Conservation (phyloP, 2,113 vertebrate genomes). For the Grus americana region DNA sequence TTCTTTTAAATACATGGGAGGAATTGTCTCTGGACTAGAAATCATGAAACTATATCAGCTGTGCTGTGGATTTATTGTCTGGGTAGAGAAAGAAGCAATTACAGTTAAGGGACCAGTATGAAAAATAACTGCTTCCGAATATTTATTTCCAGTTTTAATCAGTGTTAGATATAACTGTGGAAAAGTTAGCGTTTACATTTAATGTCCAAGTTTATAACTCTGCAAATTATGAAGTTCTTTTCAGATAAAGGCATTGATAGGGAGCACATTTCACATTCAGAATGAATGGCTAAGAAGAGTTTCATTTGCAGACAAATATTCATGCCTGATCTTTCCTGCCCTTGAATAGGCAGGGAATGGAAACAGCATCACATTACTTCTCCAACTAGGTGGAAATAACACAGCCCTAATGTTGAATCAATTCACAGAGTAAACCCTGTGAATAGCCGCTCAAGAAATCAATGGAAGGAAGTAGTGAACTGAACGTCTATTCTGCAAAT, state of each 20-base stretch:
- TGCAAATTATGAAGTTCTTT: neutral
- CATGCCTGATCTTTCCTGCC: neutral
- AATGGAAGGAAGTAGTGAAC: neutral
- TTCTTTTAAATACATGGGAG: neutral
- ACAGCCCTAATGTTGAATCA: constrained; percentile 6
- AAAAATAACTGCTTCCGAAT: neutral
- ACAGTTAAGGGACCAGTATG: neutral
- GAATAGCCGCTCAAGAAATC: constrained; percentile 21
- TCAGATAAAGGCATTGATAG: neutral
- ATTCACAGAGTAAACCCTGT: constrained; percentile 23
- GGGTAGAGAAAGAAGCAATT: neutral
- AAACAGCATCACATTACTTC: constrained; percentile 10
- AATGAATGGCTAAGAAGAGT: neutral
- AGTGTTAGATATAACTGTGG: neutral
- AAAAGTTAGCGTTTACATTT: neutral
- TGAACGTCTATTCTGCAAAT: neutral
- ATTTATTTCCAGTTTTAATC: constrained; percentile 3
- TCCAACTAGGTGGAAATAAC: neutral
- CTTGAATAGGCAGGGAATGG: constrained; percentile 9
- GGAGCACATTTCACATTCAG: neutral
- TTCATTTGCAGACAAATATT: neutral
- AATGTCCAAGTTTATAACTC: neutral
- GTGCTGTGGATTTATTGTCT: neutral
- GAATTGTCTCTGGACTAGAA: neutral
- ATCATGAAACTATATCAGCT: neutral